phyloP scores from a whole-genome alignment of 2,888 invertebrate species.

The Epinotia ramella region DNA sequence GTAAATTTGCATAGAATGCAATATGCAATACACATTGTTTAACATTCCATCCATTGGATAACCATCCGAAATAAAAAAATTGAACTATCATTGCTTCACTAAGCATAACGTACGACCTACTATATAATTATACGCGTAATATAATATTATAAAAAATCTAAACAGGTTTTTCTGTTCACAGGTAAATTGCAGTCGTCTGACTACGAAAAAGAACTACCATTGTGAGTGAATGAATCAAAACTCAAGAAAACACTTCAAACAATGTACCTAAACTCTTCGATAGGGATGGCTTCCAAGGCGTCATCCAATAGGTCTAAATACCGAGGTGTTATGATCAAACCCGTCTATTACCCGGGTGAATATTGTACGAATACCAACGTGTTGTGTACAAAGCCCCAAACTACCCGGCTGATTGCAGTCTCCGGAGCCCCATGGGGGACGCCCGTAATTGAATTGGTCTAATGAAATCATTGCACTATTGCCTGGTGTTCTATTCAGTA shows the following conservation, averaged over 20 bases:
- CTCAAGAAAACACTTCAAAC: background rate
- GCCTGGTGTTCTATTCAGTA: slow-evolving; percentile 1
- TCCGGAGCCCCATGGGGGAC: background rate
- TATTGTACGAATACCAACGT: background rate
- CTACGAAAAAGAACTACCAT: background rate
- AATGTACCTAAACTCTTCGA: background rate
- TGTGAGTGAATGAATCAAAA: background rate
- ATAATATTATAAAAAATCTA: background rate
- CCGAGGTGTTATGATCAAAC: background rate
- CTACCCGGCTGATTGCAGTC: background rate
- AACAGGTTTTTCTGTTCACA: background rate
- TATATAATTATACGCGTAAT: too few relatives aligned
- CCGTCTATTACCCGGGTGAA: background rate
- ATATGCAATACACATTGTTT: too few relatives aligned
- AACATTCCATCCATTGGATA: too few relatives aligned
- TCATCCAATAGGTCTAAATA: background rate
- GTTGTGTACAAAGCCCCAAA: background rate
- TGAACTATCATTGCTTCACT: too few relatives aligned
- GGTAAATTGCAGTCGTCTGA: background rate
- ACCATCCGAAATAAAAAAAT: too few relatives aligned
- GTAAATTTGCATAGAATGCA: too few relatives aligned
- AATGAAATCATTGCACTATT: slow-evolving; percentile 16
- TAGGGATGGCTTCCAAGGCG: background rate
- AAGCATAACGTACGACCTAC: too few relatives aligned
- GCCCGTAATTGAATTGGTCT: slow-evolving; percentile 19